A percentile compares a stretch with the other conserved stretches of the same genome.
Conservation (phyloP, 1,140 invertebrate genomes). For the Thaumatotibia leucotreta region DNA sequence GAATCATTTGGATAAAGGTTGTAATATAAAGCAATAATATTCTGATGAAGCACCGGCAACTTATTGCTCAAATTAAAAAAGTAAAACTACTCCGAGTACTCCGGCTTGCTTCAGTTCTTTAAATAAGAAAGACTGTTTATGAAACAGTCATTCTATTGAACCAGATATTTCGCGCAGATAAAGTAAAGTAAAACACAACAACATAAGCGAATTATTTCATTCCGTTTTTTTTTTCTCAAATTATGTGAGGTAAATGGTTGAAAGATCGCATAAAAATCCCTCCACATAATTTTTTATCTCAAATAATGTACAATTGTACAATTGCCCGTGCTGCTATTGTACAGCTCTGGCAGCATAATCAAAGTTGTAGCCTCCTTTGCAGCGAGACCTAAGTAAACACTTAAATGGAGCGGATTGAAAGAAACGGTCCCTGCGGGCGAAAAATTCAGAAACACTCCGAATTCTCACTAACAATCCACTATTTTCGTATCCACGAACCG, state of each 20-base stretch:
- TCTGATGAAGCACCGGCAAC: not conserved
- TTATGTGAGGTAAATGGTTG: no score
- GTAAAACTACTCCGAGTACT: not conserved
- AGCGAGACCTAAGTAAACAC: not conserved
- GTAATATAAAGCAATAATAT: not conserved
- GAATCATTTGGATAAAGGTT: not conserved
- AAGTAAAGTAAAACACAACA: no score
- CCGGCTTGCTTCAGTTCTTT: not conserved
- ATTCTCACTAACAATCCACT: not conserved
- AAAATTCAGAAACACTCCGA: not conserved
- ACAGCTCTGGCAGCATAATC: not conserved
- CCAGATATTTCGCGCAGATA: no score
- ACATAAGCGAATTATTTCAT: no score
- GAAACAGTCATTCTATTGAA: not conserved
- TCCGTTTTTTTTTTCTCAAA: no score
- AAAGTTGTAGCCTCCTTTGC: not conserved
- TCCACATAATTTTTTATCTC: no score
- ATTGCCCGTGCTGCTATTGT: no score
- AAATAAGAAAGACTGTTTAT: not conserved
- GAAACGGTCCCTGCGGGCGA: not conserved
- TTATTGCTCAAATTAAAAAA: not conserved
- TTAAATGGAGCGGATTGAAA: constrained; percentile 3
- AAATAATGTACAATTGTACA: no score
- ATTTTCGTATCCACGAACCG: not conserved
- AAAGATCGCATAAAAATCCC: no score